phyloP scores from a whole-genome alignment of 2,888 invertebrate species.

The Toxonevra muliebris region DNA sequence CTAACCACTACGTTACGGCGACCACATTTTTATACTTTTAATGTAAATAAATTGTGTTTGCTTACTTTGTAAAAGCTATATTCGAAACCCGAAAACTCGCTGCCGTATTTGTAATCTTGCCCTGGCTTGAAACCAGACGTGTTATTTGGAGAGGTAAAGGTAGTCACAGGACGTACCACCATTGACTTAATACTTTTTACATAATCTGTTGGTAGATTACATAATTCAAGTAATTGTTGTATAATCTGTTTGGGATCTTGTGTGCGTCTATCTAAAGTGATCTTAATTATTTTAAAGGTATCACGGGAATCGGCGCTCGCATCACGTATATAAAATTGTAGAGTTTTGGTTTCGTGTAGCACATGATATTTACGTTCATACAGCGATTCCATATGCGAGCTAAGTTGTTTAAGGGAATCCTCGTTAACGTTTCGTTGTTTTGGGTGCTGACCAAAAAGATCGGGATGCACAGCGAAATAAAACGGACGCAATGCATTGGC shows the following conservation, averaged over 20 bases:
- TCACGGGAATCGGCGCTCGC: slow-evolving; percentile 54
- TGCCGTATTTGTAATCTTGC: slow-evolving; percentile 51
- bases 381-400: slow-evolving; percentile 83
- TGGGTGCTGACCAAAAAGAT: slow-evolving; percentile 92
- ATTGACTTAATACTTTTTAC: slow-evolving; percentile 73
- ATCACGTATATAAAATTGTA: slow-evolving; percentile 82
- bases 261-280: slow-evolving; percentile 72
- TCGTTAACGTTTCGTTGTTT: slow-evolving; percentile 89
- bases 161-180: not conserved
- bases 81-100: slow-evolving; percentile 53
- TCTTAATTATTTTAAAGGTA: slow-evolving; percentile 77
- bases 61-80: slow-evolving; percentile 45
- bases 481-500: slow-evolving; percentile 92
- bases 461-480: slow-evolving; percentile 95
- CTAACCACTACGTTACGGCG: no score
- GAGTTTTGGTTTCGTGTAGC: slow-evolving; percentile 65
- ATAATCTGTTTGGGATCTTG: slow-evolving; percentile 79
- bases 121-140: slow-evolving; percentile 44
- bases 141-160: slow-evolving; percentile 5
- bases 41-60: not conserved
- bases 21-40: no score
- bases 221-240: slow-evolving; percentile 77
- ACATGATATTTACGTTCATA: slow-evolving; percentile 68
- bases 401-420: slow-evolving; percentile 86
- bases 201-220: slow-evolving; percentile 87